Evolutionary conservation across 1,140 invertebrate genomes (phyloP), one percentile per base, ranked within the genome.

Genomic region (Drosophila equinoxialis): DNA sequence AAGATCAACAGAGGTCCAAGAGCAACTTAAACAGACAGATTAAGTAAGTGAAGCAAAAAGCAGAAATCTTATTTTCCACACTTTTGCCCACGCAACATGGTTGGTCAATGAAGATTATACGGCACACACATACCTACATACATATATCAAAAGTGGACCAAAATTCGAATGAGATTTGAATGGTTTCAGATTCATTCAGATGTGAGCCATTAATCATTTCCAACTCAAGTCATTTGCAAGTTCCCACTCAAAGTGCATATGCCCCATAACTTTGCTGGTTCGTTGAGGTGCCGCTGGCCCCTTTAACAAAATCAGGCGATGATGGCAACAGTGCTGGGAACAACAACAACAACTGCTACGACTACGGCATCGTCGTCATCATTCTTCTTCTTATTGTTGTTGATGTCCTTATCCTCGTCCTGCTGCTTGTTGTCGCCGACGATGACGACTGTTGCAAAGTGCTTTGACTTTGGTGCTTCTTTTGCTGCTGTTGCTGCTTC

Each of bases 391-490:
- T 57, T 20, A 57, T 57, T 33, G 13, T 59, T 63, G 61, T 30
- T 10, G 35, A 26, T 30, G 35, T 37, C 35, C n/a, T 11, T 23
- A 37, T 65, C 23, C 51, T 20, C 35, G 20, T 51, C 20, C 33
- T 51, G 48, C 35, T 39, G 33, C 48, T 64, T 73, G 14, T 20
- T 20, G 35, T 37, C 45, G 59, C 41, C 33, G 6, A 37, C 58
- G 10, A 59, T 72, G 68, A 59, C 64, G 74, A 83, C 67, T 82
- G 83, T 74, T 85, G 76, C 76, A 71, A 83, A 83, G 65, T 76
- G 72, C 83, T 86, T 86, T 89, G 83, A 83, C 81, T 85, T 81
- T 75, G 74, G 81, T 63, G 76, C 51, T 26, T 58, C 61, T 48
- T 71, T 65, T 20, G 55, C 41, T 58, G 33, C 23, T 33, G 20